Evolutionary conservation across 2,113 vertebrate genomes (phyloP), one percentile per base, ranked within the genome.

Genomic region (Stigmatopora nigra): DNA sequence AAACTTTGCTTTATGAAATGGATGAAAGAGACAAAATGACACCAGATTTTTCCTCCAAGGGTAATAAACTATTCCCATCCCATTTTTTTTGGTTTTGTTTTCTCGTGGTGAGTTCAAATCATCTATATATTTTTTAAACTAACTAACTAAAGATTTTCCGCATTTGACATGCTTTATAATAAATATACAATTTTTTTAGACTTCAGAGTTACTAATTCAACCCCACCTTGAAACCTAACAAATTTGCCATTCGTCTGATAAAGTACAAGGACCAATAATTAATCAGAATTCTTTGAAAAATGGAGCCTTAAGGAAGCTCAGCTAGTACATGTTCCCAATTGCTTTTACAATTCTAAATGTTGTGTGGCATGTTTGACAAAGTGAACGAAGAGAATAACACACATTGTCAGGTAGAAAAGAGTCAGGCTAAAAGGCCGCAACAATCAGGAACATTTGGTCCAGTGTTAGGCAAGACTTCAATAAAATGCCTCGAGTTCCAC

Each of bases 401-500:
- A 83, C 78, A 82, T 72, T 88, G 85, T 87, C 86, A 90, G 87
- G 87, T 88, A 86, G 70, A 80, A 86, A 69, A 78, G 75, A 82
- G 80, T 73, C 82, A 76, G 76, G 76, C 78, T 67, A 58, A 73
- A 19, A 78, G 84, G 78, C 81, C 71, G 69, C 49, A 31, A 86
- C 83, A 90, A 88, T 89, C 85, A 88, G 70, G 74, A 68, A 81
- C 88, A 84, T 77, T 78, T 57, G 69, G 82, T 85, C 84, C 83
- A 59, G 80, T 70, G 62, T 72, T 81, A 86, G 87, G 86, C 89
- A 89, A 72, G 78, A 91, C 86, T 89, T 91, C 88, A 91, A 88
- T 88, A 90, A 91, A 90, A 88, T 85, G 80, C 83, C 88, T 87
- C 85, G 86, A 88, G 84, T 78, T 84, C 82, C 75, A 68, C 86